Evolutionary conservation across 23 tunicate species (phyloP).

Genomic region (Phallusia fumigata): DNA sequence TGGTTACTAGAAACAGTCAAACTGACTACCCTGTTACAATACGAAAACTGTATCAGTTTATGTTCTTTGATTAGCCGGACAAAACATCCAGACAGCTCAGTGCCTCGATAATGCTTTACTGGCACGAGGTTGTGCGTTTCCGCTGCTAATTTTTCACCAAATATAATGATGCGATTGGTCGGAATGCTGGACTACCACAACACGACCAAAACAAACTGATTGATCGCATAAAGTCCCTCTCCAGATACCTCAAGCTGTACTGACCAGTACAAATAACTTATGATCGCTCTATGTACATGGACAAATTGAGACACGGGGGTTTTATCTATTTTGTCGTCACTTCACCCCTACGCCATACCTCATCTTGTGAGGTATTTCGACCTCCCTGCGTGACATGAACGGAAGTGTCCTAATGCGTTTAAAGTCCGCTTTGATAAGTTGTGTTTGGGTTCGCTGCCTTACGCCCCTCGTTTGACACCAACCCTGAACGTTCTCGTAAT

Average conservation of each 20-base stretch:
- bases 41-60: no score
- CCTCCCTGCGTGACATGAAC: not conserved
- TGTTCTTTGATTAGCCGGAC: no score
- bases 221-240: no score
- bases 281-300: not conserved
- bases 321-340: not conserved
- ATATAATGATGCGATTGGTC: not conserved
- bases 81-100: not conserved
- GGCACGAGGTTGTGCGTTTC: conserved; percentile 9
- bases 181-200: not conserved
- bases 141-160: not conserved
- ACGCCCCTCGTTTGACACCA: no score
- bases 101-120: not conserved
- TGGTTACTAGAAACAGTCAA: no score
- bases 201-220: no score
- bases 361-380: not conserved
- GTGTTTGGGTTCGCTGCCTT: no score
- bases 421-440: no score
- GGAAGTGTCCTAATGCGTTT: no score
- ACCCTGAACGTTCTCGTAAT: no score
- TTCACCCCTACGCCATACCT: not conserved
- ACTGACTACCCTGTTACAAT: no score
- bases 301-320: not conserved
- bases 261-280: not conserved
- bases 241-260: no score